Evolutionary conservation across 2,888 invertebrate species (phyloP), one percentile per base, ranked within the genome.

Genomic region (Onchidella celtica): DNA sequence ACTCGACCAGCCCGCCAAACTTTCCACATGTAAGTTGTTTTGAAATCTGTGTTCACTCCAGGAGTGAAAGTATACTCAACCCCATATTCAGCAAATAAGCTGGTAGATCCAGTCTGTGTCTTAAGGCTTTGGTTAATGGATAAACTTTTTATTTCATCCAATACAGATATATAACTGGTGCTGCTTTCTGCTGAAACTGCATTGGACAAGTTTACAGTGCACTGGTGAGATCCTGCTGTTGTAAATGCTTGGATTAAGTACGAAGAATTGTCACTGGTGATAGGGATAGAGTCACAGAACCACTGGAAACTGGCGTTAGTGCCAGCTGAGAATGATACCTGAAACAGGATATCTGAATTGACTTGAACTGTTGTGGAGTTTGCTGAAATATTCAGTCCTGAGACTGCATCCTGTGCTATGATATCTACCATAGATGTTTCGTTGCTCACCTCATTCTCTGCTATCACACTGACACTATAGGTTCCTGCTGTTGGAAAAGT

Each of bases 81-180:
- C 2, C 79, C 79, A 11, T 47, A 32, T 11, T 85, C 85, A 57
- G 86, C 86, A 40, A 74, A 73, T 24, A 68, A 29, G 79, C 81
- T 81, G 61, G 79, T 65, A 29, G 72, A n/a, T 21, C 83, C 84
- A 29, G 76, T 65, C 55, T 79, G 59, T 24, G 75, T 9, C 55
- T 36, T 73, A 27, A 82, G 78, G 2, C 82, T 82, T 21, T 78
- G 81, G 0, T 81, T 80, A 4, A 86, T 86, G 9, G 82, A 73
- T 4, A 88, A 73, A 34, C 79, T 77, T 21, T 78, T 68, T 17
- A 88, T 85, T 11, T 81, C 83, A 55, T 85, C 83, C 34, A 88
- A 70, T 1, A 82, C 81, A 59, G 73, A 29, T n/a, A 84, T 17
- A 21, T 77, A 66, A 24, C 78, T 66, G 24, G 79, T 73, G 32